Base-by-base conservation (phyloP, 2,888 invertebrate genomes). In the Scaptomyza tumidula region DNA sequence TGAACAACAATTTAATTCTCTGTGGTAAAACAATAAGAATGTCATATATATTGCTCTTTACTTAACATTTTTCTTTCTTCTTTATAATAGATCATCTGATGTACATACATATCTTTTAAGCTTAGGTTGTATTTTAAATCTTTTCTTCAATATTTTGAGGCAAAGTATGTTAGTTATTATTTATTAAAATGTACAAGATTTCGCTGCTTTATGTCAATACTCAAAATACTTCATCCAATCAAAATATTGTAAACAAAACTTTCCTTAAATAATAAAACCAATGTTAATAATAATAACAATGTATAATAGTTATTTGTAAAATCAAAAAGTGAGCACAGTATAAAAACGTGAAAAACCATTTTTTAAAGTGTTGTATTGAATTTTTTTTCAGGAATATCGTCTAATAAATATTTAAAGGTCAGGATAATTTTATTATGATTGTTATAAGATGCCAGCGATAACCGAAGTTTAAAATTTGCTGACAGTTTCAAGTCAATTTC, bases 21-120 rank as follows among this genome's bases (percentile, higher is more conserved):
- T 50, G 50, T 50, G 50, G 50, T 50, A 50, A 50, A 39, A 2
- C 3, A 39, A 13, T 33, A 29, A 10, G 13, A 7, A 33, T 19
- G 9, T 13, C 13, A 33, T 3, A 16, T 3, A 16, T 19, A 3
- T n/a, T 11, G n/a, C 3, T 24, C 7, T 6, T 50, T 11, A 35
- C 13, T 9, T 35, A 6, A 35, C 19, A n/a, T 35, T 50, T 14
- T 13, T 31, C 2, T 2, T n/a, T n/a, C 33, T 35, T n/a, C 31
- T 35, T 35, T 11, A 10, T 19, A 13, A 24, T 19, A 35, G 50
- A 50, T 50, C 35, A 24, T 50, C 33, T 48, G n/a, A 50, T 19
- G 50, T 50, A 50, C 33, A 50, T 35, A 50, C 33, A 50, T 35
- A 50, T 35, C 35, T 50, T 50, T 35, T 35, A 11, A 35, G 4